phyloP scores from a whole-genome alignment of 2,797 vertebrate species.

The Eospalax fontanierii region DNA sequence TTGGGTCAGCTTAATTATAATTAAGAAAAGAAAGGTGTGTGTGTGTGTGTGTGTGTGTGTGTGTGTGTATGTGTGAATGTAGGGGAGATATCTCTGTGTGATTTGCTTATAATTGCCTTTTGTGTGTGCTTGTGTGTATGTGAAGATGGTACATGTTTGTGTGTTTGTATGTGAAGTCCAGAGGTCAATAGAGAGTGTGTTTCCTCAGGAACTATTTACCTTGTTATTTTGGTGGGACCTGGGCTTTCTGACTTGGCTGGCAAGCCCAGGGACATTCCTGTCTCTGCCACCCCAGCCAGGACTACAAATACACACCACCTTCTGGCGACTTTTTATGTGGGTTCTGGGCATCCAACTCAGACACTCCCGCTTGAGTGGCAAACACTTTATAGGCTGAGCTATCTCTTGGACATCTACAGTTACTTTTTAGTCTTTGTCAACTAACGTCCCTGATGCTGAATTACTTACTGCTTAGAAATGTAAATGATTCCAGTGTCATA shows the following conservation, averaged over 20 bases:
- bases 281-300: too few relatives aligned
- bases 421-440: conserved; percentile 53
- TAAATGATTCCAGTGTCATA: conserved; percentile 53
- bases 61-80: neutral
- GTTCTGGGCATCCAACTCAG: neutral
- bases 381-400: neutral
- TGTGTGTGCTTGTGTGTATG: neutral
- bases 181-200: neutral
- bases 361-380: neutral
- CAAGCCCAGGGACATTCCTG: neutral
- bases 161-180: neutral
- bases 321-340: neutral
- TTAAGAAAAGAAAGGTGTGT: conserved; percentile 64
- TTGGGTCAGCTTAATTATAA: conserved; percentile 68
- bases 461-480: conserved; percentile 53
- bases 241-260: neutral
- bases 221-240: neutral
- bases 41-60: neutral
- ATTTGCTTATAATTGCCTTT: too few relatives aligned
- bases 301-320: neutral
- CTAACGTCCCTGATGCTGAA: conserved; percentile 62
- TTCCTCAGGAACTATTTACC: neutral
- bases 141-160: too few relatives aligned
- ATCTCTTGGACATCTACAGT: conserved; percentile 44
- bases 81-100: too few relatives aligned